Base-by-base conservation (phyloP, 2,888 invertebrate species). In the Hedychridium roseum region DNA sequence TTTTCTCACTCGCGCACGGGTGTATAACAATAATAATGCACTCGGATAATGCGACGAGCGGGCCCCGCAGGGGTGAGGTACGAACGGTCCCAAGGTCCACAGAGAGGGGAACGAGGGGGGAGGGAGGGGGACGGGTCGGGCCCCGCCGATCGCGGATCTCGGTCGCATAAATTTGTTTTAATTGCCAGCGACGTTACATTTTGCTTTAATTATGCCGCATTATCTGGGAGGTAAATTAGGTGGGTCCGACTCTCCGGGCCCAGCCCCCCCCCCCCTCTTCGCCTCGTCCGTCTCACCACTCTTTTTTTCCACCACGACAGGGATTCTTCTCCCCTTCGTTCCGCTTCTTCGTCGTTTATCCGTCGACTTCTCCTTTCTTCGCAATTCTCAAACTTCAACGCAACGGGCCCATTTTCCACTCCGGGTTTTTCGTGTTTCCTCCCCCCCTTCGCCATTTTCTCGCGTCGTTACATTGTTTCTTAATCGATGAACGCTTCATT, bases 191-290 rank as follows among this genome's bases (percentile, higher is more conserved):
- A 78, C 78, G 78, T 78, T 78, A 77, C 78, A 78, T 78, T 78
- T 78, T 78, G 78, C 78, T 78, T 78, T 78, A 78, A 78, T 78
- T 78, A 78, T 78, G 78, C 78, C 78, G 78, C 78, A 78, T 78
- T 78, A 78, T 78, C 78, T 78, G 78, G 78, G 78, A 76, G 78
- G 78, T 78, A 78, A 78, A 78, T 78, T 78, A 78, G 78, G 78
- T 78, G 70, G 78, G 77, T 72, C 77, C 76, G 70, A 71, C 66
- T 72, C 70, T 70, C 65, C n/a, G n/a, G 64, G 64, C 68, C 64
- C 71, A 65, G 71, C 57, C 58, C 60, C 50, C 47, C 43, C 31
- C 44, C 39, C 35, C 42, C 48, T 38, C 44, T 43, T 30, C 34
- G 30, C 27, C 48, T 39, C 47, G 45, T 46, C 51, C 46, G 23